phyloP scores from a whole-genome alignment of 1,140 invertebrate species.

The Apis florea region DNA sequence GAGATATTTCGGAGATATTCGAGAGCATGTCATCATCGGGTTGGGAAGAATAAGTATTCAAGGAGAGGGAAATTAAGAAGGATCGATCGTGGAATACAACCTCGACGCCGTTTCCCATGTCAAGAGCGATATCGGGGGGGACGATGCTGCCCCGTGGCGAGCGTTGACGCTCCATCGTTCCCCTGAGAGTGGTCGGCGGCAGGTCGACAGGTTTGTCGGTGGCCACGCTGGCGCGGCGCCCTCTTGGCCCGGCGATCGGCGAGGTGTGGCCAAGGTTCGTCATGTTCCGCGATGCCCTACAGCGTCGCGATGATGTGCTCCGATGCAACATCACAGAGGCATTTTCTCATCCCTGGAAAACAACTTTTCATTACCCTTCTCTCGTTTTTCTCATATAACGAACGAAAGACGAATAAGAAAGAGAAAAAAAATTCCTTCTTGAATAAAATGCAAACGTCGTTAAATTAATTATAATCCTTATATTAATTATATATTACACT shows the following conservation, averaged over 20 bases:
- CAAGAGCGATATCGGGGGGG: conserved; percentile 77
- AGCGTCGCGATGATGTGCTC: conserved; percentile 84
- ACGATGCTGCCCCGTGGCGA: conserved; percentile 79
- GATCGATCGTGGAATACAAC: conserved; percentile 40
- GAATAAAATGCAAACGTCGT: too few relatives aligned
- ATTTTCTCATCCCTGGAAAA: conserved; percentile 63
- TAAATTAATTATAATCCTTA: too few relatives aligned
- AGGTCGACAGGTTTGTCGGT: conserved; percentile 71
- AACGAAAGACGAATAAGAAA: too few relatives aligned
- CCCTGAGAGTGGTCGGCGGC: conserved; percentile 60
- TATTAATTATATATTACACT: too few relatives aligned
- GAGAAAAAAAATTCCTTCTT: too few relatives aligned
- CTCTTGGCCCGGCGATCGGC: conserved; percentile 56
- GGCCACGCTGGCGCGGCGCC: conserved; percentile 75
- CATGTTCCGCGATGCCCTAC: conserved; percentile 84
- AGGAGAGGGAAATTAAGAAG: too few relatives aligned
- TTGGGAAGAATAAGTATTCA: too few relatives aligned
- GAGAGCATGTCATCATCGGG: too few relatives aligned
- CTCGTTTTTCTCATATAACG: too few relatives aligned
- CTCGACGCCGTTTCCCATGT: conserved; percentile 71
- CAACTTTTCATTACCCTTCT: too few relatives aligned
- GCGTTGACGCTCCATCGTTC: conserved; percentile 73
- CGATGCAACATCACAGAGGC: conserved; percentile 82
- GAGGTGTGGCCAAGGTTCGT: conserved; percentile 81
- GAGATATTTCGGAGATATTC: too few relatives aligned